Percentiles rank a stretch among this genome's conserved stretches.
Evolutionary conservation across 2,797 vertebrate species (phyloP).

Genomic region (Picus viridis): DNA sequence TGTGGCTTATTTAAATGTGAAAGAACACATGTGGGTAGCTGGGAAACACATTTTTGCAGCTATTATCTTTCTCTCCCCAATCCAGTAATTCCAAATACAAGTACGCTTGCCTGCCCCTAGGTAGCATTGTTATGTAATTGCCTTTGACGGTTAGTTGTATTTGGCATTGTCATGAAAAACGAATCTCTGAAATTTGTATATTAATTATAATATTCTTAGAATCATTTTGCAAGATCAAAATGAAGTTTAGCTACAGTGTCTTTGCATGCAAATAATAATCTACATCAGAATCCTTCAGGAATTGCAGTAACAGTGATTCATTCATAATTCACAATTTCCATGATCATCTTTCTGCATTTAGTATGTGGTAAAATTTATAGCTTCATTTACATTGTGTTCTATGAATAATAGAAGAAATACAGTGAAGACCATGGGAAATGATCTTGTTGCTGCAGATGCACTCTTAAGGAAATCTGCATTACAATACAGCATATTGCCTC

Average conservation of each 20-base stretch:
- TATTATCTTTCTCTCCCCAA: slow-evolving; percentile 7
- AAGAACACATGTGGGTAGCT: slow-evolving; percentile 55
- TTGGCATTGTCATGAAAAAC: slow-evolving; percentile 62
- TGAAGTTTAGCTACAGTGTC: slow-evolving; percentile 70
- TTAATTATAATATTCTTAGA: slow-evolving; percentile 73
- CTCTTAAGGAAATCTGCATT: slow-evolving; percentile 76
- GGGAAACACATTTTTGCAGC: slow-evolving; percentile 43
- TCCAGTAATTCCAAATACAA: slow-evolving; percentile 46
- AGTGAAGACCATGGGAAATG: slow-evolving; percentile 81
- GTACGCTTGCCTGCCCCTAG: slow-evolving; percentile 21
- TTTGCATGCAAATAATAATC: slow-evolving; percentile 78
- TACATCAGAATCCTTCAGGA: slow-evolving; percentile 82
- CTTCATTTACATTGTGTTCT: slow-evolving; percentile 86
- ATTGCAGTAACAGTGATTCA: slow-evolving; percentile 85
- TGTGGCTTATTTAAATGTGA: slow-evolving; percentile 67
- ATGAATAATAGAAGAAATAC: slow-evolving; percentile 88
- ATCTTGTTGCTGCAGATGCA: slow-evolving; percentile 70
- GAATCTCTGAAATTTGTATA: slow-evolving; percentile 62
- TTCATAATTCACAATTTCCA: slow-evolving; percentile 88
- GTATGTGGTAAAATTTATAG: slow-evolving; percentile 83
- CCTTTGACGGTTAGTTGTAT: slow-evolving; percentile 48
- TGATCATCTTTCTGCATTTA: slow-evolving; percentile 83
- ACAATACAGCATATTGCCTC: slow-evolving; percentile 69
- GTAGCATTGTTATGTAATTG: slow-evolving; percentile 54
- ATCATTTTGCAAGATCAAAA: slow-evolving; percentile 68